Evolutionary conservation across 2,797 vertebrate genomes (phyloP), one percentile per base, ranked within the genome.

Genomic region (Pseudochaenichthys georgianus): DNA sequence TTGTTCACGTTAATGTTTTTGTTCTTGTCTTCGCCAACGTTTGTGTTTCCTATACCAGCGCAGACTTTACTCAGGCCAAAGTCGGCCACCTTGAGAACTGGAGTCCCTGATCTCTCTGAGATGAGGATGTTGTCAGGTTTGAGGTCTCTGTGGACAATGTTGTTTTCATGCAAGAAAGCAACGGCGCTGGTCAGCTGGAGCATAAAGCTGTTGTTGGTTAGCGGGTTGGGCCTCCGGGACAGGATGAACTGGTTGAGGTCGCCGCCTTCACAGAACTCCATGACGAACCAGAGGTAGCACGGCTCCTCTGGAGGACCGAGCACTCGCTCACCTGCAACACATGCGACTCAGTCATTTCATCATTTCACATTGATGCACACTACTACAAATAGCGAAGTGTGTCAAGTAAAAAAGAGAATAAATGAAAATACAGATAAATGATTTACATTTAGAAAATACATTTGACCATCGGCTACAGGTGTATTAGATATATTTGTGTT

Each of bases 101-200:
- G 97, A 8, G 90, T 78, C 3, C 97, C 98, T 0, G 97, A 98
- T 42, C 94, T 95, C 80, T 99, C 96, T 0, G 97, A 98, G 87
- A 99, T 98, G 67, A 99, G 95, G 90, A 99, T 99, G 92, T 99
- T 99, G 94, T 99, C 98, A 0, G 98, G 98, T 86, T 99, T 99
- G 74, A 99, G 95, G 94, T 99, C 98, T 64, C 98, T 88, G 91
- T 99, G 98, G 48, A 99, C 97, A 0, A 99, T 97, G 77, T 96
- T 97, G 93, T 99, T 99, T 81, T 96, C 95, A 78, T 99, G 98
- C 86, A 99, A 94, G 89, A 99, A 99, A 34, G 97, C 98, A 1
- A 99, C 96, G 62, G 98, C 98, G 0, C 96, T 97, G 70, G 96
- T 98, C 80, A 99, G 95, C 91, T 99, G 98, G 19, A 97, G 94